These are phyloP conservation scores for Oxyteleia sp. DNA, from an alignment of 2,888 invertebrate species.

Conservation along the genomic window DNA sequence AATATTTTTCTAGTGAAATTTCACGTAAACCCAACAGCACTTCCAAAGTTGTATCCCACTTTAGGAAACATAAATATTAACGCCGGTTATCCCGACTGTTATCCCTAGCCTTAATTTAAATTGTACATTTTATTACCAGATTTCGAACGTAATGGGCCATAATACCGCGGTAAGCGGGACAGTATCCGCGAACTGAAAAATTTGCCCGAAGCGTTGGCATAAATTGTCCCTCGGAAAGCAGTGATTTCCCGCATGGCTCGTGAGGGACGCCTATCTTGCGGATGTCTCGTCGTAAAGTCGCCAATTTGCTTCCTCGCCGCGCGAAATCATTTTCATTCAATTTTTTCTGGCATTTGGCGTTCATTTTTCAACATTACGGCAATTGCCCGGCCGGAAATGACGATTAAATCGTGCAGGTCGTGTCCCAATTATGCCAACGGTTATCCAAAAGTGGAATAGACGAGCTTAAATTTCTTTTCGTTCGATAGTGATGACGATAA, in stretches of 20 bases:
- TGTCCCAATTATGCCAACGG: too few relatives aligned
- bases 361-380: too few relatives aligned
- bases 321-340: conserved; percentile 47
- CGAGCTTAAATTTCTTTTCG: too few relatives aligned
- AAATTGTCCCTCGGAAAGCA: conserved; percentile 46
- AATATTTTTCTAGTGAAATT: too few relatives aligned
- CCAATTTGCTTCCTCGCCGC: conserved; percentile 53
- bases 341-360: conserved; percentile 12
- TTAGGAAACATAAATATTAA: too few relatives aligned
- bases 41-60: too few relatives aligned
- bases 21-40: too few relatives aligned
- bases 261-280: conserved; percentile 44
- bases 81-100: too few relatives aligned
- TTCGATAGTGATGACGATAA: too few relatives aligned
- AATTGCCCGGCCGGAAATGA: too few relatives aligned
- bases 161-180: conserved; percentile 16
- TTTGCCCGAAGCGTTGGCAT: conserved; percentile 34
- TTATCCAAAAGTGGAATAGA: too few relatives aligned
- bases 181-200: conserved; percentile 38
- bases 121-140: background rate
- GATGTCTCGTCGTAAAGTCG: conserved; percentile 47
- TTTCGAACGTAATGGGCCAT: conserved; percentile 28
- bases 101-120: conserved; percentile 22
- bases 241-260: conserved; percentile 47
- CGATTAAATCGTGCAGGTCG: too few relatives aligned